These are phyloP conservation scores for Illadopsis cleaveri DNA, from an alignment of 2,113 vertebrate species.

Conservation along the genomic window DNA sequence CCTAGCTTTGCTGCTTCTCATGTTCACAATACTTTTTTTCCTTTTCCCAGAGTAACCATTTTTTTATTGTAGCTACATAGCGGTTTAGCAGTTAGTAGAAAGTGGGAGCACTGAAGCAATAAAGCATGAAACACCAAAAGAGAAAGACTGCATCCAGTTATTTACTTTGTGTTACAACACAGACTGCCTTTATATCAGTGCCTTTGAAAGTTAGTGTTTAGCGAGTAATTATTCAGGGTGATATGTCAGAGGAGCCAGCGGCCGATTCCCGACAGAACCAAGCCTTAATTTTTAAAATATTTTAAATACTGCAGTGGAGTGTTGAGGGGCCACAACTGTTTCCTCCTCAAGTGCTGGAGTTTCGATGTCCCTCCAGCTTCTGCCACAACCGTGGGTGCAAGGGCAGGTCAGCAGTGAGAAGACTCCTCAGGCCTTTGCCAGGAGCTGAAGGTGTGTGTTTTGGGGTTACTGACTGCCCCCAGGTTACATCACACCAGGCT, in stretches of 20 bases:
- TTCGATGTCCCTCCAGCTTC: neutral
- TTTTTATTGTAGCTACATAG: neutral
- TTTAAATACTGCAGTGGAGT: conserved; percentile 23
- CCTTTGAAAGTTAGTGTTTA: neutral
- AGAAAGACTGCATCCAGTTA: neutral
- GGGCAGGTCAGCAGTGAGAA: neutral
- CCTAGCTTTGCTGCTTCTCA: neutral
- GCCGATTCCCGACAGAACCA: neutral
- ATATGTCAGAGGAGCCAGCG: neutral
- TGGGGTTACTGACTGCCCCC: neutral
- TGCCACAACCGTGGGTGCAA: accelerated
- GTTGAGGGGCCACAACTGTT: neutral
- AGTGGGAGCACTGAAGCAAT: neutral
- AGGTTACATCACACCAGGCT: neutral
- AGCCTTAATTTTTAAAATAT: conserved; percentile 56
- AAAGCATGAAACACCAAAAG: neutral
- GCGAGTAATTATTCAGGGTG: neutral
- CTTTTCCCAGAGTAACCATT: neutral
- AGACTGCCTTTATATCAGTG: neutral
- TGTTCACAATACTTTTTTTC: neutral
- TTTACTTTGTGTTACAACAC: neutral
- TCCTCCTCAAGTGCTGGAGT: neutral
- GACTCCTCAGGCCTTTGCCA: neutral
- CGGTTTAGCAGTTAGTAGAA: neutral
- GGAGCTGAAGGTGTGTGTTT: neutral